Percentiles rank a stretch among this genome's conserved stretches.
These are phyloP conservation scores for Proterorhinus semilunaris DNA, from an alignment of 2,113 vertebrate genomes.

Conservation along the genomic window DNA sequence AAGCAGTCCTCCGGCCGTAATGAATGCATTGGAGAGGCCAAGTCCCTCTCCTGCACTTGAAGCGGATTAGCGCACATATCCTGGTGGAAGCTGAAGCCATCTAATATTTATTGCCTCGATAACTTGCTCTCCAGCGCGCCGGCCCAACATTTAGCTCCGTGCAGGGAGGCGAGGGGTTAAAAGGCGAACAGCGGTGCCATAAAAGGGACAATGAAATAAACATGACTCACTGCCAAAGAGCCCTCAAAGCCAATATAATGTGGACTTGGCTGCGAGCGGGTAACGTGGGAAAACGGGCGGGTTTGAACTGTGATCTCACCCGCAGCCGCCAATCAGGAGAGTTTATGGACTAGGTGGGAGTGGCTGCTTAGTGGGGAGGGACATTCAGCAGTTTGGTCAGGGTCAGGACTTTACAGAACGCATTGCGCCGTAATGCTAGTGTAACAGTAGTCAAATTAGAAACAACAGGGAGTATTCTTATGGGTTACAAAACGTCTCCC, in stretches of 20 bases:
- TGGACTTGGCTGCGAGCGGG: slow-evolving; percentile 31
- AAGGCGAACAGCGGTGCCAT: slow-evolving; percentile 63
- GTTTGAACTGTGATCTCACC: slow-evolving; percentile 37
- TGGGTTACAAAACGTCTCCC: no score
- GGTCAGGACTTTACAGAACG: no score
- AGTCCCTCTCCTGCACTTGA: slow-evolving; percentile 46
- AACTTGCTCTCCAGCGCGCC: slow-evolving; percentile 58
- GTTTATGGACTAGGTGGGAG: slow-evolving; percentile 13
- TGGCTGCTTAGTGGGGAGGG: slow-evolving; percentile 1
- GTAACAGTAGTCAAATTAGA: no score
- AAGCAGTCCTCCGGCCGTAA: slow-evolving; percentile 27
- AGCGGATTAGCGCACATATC: slow-evolving; percentile 63
- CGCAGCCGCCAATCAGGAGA: slow-evolving; percentile 16
- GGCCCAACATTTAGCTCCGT: slow-evolving; percentile 58
- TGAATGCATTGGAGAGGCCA: slow-evolving; percentile 7
- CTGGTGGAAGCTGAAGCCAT: slow-evolving; percentile 53
- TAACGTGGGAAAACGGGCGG: slow-evolving; percentile 25
- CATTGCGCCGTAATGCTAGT: no score
- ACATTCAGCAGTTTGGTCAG: no score
- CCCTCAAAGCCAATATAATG: slow-evolving; percentile 61
- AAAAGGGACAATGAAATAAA: slow-evolving; percentile 74
- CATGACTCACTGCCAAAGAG: slow-evolving; percentile 65
- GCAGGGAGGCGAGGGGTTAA: slow-evolving; percentile 63
- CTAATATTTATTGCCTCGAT: slow-evolving; percentile 72
- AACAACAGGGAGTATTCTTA: no score